phyloP scores from a whole-genome alignment of 2,797 vertebrate species.

The Hoplostethus mediterraneus region DNA sequence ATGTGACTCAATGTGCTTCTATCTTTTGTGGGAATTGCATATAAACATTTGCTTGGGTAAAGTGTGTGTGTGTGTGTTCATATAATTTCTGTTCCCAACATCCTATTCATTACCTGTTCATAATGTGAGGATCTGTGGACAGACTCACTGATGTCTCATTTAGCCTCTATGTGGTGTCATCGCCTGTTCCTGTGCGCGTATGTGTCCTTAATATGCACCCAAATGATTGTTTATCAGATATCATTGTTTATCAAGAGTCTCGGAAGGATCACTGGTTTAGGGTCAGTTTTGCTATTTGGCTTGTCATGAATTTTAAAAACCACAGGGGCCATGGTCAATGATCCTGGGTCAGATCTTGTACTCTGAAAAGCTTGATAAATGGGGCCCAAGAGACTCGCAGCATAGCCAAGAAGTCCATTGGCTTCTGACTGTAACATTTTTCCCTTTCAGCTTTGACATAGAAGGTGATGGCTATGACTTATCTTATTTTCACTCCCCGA shows the following conservation, averaged over 20 bases:
- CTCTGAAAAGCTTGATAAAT: neutral
- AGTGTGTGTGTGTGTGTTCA: slow-evolving; percentile 21
- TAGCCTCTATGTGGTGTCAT: neutral
- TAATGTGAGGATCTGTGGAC: neutral
- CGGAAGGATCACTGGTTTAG: neutral
- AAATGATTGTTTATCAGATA: neutral
- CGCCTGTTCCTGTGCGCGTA: neutral
- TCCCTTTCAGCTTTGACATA: slow-evolving; percentile 7
- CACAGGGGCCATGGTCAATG: neutral
- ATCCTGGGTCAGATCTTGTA: neutral
- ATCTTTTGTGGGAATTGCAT: slow-evolving; percentile 15
- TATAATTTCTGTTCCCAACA: neutral
- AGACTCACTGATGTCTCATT: neutral
- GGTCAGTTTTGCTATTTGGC: neutral
- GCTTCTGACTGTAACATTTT: neutral
- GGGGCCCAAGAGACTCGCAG: neutral
- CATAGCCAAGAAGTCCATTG: neutral
- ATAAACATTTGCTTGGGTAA: slow-evolving; percentile 14
- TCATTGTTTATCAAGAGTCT: slow-evolving; percentile 9
- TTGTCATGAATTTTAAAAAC: neutral
- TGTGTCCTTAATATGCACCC: slow-evolving; percentile 6
- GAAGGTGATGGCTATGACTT: neutral
- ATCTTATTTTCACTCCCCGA: neutral
- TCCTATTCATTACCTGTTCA: neutral
- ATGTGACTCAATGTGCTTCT: slow-evolving; percentile 38